Evolutionary conservation across 2,888 invertebrate species (phyloP).

Genomic region (Muschampia plurimacula): DNA sequence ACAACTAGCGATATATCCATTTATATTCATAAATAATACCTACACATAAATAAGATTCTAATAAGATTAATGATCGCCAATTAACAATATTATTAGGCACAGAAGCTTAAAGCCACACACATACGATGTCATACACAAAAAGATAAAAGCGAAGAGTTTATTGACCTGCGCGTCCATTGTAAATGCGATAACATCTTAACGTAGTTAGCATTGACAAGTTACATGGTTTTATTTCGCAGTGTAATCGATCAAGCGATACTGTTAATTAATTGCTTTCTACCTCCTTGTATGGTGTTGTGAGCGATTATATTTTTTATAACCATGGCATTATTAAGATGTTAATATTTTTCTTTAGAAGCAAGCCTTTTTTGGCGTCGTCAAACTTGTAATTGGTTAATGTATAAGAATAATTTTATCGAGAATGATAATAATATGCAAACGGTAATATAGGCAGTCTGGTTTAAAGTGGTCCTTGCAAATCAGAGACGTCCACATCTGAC

Average conservation of each 20-base stretch:
- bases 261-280: conserved; percentile 8
- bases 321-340: not conserved
- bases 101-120: conserved; percentile 4
- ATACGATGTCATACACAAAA: not conserved
- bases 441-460: too few species aligned
- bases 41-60: not conserved
- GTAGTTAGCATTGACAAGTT: conserved; percentile 19
- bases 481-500: too few species aligned
- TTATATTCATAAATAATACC: not conserved
- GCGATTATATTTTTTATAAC: not conserved
- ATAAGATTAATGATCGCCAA: conserved; percentile 10
- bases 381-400: too few species aligned
- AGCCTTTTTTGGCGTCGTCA: too few species aligned
- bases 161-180: conserved; percentile 21
- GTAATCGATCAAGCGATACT: conserved; percentile 21
- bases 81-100: conserved; percentile 7
- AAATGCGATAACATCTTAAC: conserved; percentile 21
- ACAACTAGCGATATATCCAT: not conserved
- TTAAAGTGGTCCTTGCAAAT: too few species aligned
- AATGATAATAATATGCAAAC: too few species aligned
- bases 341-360: too few species aligned
- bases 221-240: conserved; percentile 13
- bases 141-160: conserved; percentile 4
- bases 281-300: not conserved
- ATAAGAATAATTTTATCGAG: too few species aligned